Evolutionary conservation across 2,797 vertebrate genomes (phyloP), one percentile per base, ranked within the genome.

Genomic region (Aeoliscus strigatus): DNA sequence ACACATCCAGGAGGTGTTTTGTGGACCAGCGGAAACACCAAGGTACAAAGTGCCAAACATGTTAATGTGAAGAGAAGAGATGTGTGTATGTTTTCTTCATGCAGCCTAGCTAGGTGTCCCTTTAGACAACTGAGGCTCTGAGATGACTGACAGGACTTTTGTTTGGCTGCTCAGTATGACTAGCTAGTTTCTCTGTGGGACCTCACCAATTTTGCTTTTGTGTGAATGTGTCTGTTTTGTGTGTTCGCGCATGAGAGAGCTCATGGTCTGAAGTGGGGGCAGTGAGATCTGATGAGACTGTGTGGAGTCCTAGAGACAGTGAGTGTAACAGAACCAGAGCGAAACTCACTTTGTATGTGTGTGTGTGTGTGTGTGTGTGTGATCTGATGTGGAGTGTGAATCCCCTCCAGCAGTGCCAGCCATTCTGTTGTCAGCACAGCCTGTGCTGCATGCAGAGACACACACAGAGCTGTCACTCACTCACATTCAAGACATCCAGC

Each of bases 111-210:
- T 23, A 41, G 28, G 38, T 33, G 51, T 70, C 55, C 8, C 18
- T 41, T 42, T 14, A 14, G 52, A 46, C 47, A 33, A 54, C 59
- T 31, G 60, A 11, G 4, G 40, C 52, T 14, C 55, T 56, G 68
- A 34, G 2, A 5, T 84, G 81, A 82, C 51, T 80, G 80, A 81
- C 73, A 65, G 24, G 42, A 33, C 50, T 44, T 73, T 76, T 80
- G 75, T 83, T 26, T 70, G 51, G 9, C 43, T 51, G 40, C 73
- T 70, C 69, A 34, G 62, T 73, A 17, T 46, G 79, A 63, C 48
- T 35, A 39, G 35, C 39, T 14, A 18, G 53, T 48, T 44, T 70
- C 67, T 71, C 65, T 34, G 46, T 54, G 33, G 55, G 67, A 50
- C 34, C 17, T 13, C 37, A 27, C 29, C 51, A 40, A 38, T 23